Evolutionary conservation across 2,113 vertebrate genomes (phyloP), one percentile per base, ranked within the genome.

Genomic region (Tiliqua scincoides): DNA sequence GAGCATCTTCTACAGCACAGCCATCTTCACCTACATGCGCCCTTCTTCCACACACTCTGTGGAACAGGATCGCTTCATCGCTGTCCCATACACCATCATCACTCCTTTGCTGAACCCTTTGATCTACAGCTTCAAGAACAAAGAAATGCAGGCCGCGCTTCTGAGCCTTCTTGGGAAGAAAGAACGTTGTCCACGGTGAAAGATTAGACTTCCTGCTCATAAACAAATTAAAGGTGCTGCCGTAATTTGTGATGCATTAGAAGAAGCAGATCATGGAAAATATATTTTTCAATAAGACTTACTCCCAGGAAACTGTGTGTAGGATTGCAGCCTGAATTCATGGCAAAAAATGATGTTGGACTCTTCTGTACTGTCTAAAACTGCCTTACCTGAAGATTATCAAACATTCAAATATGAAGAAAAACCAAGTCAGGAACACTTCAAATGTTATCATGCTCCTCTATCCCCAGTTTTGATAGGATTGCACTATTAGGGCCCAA

Each of bases 91-190:
- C 25, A 87, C 82, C n/a, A 3, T 89, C 30, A 0, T 90, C 12
- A 92, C 85, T 8, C 91, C 91, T 40, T 73, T 90, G 79, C 18
- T 91, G 52, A 94, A 93, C 65, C 79, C 89, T 54, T 32, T 90
- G 8, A 85, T 86, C 54, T 86, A 88, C 5, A 88, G 62, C 35
- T 57, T 90, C 48, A 79, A 52, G 37, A 89, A 87, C 63, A 87
- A 62, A 11, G 74, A 87, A 70, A 74, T 92, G 52, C 80, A 75
- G 52, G 40, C 8, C 37, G 87, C 84, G 48, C 59, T 92, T 27
- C 43, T 57, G 21, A 74, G 18, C 32, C 3, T 17, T 40, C 74
- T 65, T 74, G 74, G 85, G 77, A 81, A 89, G 87, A 80, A 85
- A 85, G 14, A 17, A 63, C 21, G 27, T 63, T 14, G 8, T 73